These are phyloP conservation scores for Calliopsis andreniformis DNA, from an alignment of 1,140 invertebrate species.

Conservation along the genomic window DNA sequence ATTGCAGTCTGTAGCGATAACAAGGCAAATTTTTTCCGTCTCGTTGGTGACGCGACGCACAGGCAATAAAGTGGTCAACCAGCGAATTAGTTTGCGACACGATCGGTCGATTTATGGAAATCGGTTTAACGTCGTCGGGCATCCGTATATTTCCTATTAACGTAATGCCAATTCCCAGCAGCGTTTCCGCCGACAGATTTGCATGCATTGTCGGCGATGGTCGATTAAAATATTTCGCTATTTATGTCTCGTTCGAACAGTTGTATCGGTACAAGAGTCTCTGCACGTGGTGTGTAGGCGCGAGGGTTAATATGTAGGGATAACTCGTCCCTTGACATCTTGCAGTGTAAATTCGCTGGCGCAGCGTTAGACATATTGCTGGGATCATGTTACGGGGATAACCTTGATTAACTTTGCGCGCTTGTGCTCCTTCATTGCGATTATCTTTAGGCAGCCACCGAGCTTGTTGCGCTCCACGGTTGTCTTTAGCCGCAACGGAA, in stretches of 20 bases:
- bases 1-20: slow-evolving; percentile 9
- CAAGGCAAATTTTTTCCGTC: slow-evolving; percentile 26
- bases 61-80: slow-evolving; percentile 53
- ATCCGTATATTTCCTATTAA: slow-evolving; percentile 64
- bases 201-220: slow-evolving; percentile 66
- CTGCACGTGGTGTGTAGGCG: not conserved
- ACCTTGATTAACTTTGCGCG: slow-evolving; percentile 59
- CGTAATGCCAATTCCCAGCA: slow-evolving; percentile 64
- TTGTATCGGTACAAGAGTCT: slow-evolving; percentile 13
- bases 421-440: not conserved
- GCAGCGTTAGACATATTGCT: slow-evolving; percentile 5
- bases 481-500: no score
- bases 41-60: not conserved
- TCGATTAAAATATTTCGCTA: slow-evolving; percentile 60
- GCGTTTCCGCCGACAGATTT: slow-evolving; percentile 54
- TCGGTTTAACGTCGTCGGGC: slow-evolving; percentile 69
- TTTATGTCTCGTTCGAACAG: slow-evolving; percentile 28
- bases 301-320: not conserved
- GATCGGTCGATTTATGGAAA: slow-evolving; percentile 74
- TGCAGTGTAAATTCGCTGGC: slow-evolving; percentile 29
- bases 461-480: no score
- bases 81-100: slow-evolving; percentile 56
- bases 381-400: slow-evolving; percentile 48
- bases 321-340: slow-evolving; percentile 21
- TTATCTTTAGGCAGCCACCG: no score